Base-by-base conservation (phyloP, 2,797 vertebrate species). In the Mycteria americana region DNA sequence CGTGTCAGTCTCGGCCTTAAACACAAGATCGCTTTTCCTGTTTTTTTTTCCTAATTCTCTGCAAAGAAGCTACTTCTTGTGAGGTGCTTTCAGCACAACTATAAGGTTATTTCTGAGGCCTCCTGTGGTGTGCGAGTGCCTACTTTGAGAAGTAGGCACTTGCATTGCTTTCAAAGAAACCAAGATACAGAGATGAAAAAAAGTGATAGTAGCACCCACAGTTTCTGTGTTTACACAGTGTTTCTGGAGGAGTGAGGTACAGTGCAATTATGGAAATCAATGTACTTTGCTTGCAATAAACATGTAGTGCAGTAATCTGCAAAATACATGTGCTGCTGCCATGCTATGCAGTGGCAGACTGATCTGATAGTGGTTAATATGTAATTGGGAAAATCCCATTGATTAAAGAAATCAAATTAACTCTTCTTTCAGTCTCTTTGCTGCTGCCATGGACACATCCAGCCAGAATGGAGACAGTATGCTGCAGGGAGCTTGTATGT, bases 371-470 rank as follows among this genome's bases (percentile, higher is more conserved):
- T 54, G 67, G 70, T 76, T 81, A 41, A 77, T 64, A 81, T 93
- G 81, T 35, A 72, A 86, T 39, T 89, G 91, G 95, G 89, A 97
- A 88, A 91, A 87, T 96, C 88, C 85, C 89, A 87, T 56, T 85
- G 89, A 93, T 85, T 87, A 70, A 79, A 73, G 68, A 74, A 80
- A 96, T 84, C 81, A 79, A 37, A 92, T 96, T 43, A 83, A 79
- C 79, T 82, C 43, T n/a, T n/a, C 39, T 68, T 81, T 76, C 81
- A 67, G 60, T 80, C 64, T 35, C 76, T 64, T 77, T 83, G 79
- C 84, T 65, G 67, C 85, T 82, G 33, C 75, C 72, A n/a, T 90
- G 91, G 85, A 51, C 2, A 11, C 81, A 57, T 74, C 48, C 67
- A 57, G 48, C 75, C 56, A 33, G 56, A 25, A 28, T 35, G 79